Evolutionary conservation across 2,113 vertebrate species (phyloP).

Genomic region (Chlorodrepanis virens): DNA sequence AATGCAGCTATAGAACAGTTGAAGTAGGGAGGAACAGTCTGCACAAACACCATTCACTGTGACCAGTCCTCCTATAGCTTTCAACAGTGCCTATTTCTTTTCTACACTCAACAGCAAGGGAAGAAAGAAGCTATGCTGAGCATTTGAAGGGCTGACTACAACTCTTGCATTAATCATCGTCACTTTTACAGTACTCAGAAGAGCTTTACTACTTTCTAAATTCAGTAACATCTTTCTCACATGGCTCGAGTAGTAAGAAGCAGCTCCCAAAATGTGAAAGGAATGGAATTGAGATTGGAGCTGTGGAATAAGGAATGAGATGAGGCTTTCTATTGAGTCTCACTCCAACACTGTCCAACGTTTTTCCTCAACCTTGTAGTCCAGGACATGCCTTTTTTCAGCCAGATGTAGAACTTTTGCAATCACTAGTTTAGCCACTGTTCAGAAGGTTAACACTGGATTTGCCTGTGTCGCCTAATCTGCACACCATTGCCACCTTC

Average conservation of each 20-base stretch:
- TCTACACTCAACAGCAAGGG: background rate
- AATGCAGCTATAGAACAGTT: background rate
- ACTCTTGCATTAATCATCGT: slow-evolving; percentile 39
- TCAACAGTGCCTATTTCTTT: background rate
- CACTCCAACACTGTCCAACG: background rate
- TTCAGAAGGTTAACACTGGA: background rate
- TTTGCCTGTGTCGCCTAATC: background rate
- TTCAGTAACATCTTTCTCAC: slow-evolving; percentile 6
- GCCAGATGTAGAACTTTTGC: background rate
- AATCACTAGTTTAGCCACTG: background rate
- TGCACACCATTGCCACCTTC: background rate
- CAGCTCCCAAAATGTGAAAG: background rate
- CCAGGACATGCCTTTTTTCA: background rate
- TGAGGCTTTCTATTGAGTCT: background rate
- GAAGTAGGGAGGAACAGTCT: background rate
- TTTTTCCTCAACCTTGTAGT: background rate
- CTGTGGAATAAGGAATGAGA: background rate
- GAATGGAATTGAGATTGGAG: background rate
- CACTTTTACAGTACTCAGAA: slow-evolving; percentile 21
- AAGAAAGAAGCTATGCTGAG: background rate
- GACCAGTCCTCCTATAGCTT: background rate
- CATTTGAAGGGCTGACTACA: slow-evolving; percentile 16
- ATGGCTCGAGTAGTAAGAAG: background rate
- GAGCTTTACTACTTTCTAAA: slow-evolving; percentile 54
- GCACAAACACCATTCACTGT: background rate